These are phyloP conservation scores for Drosophila histrio DNA, from an alignment of 2,888 invertebrate genomes.

Conservation along the genomic window DNA sequence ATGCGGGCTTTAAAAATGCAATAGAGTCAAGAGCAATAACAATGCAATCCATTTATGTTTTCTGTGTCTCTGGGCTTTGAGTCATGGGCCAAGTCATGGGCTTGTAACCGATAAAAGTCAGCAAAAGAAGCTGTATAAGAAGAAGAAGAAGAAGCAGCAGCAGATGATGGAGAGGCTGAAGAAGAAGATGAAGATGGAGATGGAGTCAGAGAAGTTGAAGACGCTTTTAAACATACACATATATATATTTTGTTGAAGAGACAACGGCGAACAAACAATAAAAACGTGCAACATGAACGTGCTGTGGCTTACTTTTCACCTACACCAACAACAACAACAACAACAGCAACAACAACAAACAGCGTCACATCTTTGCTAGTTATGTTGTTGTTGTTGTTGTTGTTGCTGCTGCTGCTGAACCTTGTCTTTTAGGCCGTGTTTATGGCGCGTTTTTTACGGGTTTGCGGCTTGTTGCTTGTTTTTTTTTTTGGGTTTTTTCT, in stretches of 20 bases:
- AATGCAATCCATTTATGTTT: constrained; percentile 53
- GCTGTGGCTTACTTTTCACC: constrained; percentile 55
- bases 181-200: constrained; percentile 1
- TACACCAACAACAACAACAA: constrained; percentile 27
- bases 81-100: constrained; percentile 34
- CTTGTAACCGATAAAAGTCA: constrained; percentile 25
- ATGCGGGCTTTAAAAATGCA: not conserved
- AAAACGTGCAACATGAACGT: constrained; percentile 58
- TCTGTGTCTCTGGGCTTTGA: constrained; percentile 54
- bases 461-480: not conserved
- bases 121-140: constrained; percentile 10
- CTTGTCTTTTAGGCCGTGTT: constrained; percentile 45
- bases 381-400: constrained; percentile 15
- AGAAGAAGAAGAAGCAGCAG: not conserved
- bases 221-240: constrained; percentile 14
- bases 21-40: constrained; percentile 7
- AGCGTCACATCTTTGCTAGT: constrained; percentile 8
- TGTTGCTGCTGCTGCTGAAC: constrained; percentile 20
- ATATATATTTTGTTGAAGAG: not conserved
- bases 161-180: not conserved
- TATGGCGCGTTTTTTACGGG: not conserved
- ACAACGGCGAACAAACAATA: constrained; percentile 11
- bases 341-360: not conserved
- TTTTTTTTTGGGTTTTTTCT: constrained; percentile 12
- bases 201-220: not conserved